Conservation (phyloP, 2,797 vertebrate genomes). For the Gallinago nigripennis region DNA sequence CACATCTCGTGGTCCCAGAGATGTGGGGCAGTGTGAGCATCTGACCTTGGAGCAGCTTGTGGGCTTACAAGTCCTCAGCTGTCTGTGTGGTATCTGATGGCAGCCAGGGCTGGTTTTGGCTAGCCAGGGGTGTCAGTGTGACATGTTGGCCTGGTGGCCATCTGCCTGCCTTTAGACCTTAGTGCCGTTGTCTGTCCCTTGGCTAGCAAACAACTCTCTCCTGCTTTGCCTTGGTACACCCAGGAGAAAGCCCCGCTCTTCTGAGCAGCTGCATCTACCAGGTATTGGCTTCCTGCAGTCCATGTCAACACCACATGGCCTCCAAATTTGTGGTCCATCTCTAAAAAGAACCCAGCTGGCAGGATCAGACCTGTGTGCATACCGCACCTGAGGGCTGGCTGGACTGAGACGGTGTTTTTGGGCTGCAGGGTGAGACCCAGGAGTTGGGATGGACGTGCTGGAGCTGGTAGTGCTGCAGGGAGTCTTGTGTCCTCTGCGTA, state of each 20-base stretch:
- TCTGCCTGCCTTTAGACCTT: neutral
- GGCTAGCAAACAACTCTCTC: neutral
- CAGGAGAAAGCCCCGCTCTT: neutral
- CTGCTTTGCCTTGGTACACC: neutral
- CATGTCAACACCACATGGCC: neutral
- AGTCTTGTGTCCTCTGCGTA: neutral
- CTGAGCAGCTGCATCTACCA: neutral
- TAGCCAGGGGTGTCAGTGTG: neutral
- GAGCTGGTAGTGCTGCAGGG: neutral
- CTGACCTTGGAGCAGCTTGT: neutral
- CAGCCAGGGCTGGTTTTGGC: neutral
- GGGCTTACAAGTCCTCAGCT: neutral
- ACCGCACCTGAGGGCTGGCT: neutral
- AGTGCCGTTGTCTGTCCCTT: neutral
- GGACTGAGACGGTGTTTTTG: neutral
- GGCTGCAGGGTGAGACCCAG: rapidly evolving
- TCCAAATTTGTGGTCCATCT: neutral
- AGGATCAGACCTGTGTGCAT: neutral
- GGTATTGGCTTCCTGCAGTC: neutral
- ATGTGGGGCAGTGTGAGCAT: neutral
- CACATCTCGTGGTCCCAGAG: rapidly evolving
- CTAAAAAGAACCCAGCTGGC: neutral
- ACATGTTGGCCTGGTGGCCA: neutral
- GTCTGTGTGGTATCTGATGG: neutral
- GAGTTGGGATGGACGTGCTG: neutral